phyloP scores from a whole-genome alignment of 23 tunicate genomes.

The Oikopleura albicans region DNA sequence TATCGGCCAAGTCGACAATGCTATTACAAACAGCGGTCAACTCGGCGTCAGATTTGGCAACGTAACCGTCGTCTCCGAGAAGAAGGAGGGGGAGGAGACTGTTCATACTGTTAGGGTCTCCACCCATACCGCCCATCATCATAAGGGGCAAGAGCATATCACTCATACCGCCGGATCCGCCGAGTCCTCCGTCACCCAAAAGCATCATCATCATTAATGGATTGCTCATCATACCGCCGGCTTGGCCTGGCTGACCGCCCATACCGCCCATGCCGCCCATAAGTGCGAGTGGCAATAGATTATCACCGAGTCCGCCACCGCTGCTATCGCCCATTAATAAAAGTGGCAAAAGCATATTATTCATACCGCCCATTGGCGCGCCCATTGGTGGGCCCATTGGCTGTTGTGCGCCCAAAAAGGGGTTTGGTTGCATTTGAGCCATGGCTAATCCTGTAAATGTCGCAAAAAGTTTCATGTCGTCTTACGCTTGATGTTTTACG shows the following conservation, averaged over 20 bases:
- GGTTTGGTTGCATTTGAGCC: not conserved
- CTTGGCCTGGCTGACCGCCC: not conserved
- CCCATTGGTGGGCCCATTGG: not conserved
- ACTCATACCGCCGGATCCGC: not conserved
- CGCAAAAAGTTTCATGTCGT: not conserved
- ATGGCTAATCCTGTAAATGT: not conserved
- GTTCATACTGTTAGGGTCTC: not conserved
- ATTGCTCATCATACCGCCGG: not conserved
- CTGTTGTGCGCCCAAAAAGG: not conserved
- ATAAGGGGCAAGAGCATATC: not conserved
- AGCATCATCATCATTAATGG: not conserved
- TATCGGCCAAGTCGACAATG: not conserved
- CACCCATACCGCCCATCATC: not conserved
- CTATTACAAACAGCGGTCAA: not conserved
- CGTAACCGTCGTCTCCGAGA: not conserved
- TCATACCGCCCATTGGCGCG: not conserved
- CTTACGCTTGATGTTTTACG: not conserved
- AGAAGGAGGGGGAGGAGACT: not conserved
- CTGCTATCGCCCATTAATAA: not conserved
- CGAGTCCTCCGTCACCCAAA: not conserved
- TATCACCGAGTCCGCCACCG: no score
- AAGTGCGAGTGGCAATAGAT: not conserved
- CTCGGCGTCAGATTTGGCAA: not conserved
- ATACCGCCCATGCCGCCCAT: not conserved
- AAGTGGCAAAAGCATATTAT: not conserved